These are phyloP conservation scores for Cetoscarus ocellatus DNA, from an alignment of 2,797 vertebrate genomes.

Conservation along the genomic window DNA sequence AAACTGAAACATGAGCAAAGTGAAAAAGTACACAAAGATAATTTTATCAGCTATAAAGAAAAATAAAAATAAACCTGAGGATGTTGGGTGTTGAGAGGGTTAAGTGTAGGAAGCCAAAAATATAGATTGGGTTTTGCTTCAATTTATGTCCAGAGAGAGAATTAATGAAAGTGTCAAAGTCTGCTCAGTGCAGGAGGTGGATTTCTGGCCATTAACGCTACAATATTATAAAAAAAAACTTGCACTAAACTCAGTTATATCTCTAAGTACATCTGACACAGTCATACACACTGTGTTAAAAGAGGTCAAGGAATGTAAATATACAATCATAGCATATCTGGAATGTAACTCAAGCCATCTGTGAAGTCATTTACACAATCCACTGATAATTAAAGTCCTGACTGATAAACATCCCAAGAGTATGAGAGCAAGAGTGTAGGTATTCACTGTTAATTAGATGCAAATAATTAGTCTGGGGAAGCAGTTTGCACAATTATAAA, in stretches of 20 bases:
- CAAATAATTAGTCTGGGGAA: constrained; percentile 71
- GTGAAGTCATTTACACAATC: constrained; percentile 60
- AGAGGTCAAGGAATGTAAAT: constrained; percentile 25
- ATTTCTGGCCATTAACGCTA: too few species aligned
- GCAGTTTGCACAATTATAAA: constrained; percentile 51
- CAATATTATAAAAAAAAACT: too few species aligned
- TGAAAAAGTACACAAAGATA: too few species aligned
- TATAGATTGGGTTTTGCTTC: too few species aligned
- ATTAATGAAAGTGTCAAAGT: too few species aligned
- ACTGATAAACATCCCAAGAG: constrained; percentile 30
- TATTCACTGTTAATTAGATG: constrained; percentile 49
- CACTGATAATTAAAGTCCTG: constrained; percentile 45
- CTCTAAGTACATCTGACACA: background rate
- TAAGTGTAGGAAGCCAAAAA: too few species aligned
- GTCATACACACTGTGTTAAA: background rate
- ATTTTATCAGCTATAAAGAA: too few species aligned
- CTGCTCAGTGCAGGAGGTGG: too few species aligned
- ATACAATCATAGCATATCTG: constrained; percentile 10
- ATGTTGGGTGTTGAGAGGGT: too few species aligned
- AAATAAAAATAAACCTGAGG: too few species aligned
- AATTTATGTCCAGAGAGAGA: too few species aligned
- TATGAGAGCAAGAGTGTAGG: constrained; percentile 13
- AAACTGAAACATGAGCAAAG: too few species aligned
- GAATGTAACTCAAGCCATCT: constrained; percentile 36
- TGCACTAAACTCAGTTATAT: background rate